Percentiles rank a stretch among this genome's conserved stretches.
Evolutionary conservation across 2,797 vertebrate species (phyloP).

Genomic region (Sarcophilus harrisii): DNA sequence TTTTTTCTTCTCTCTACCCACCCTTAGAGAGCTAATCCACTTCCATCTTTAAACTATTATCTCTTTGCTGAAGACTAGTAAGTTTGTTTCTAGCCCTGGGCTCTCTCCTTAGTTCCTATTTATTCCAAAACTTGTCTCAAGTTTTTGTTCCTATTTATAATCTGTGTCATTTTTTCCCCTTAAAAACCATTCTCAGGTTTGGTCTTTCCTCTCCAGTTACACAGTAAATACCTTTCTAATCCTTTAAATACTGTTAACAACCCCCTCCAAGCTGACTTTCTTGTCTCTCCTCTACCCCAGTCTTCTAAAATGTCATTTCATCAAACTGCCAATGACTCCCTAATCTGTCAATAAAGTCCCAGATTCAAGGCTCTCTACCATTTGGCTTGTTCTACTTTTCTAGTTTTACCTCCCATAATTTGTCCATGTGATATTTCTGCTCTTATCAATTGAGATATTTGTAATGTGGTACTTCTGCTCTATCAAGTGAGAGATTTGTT

Average conservation of each 20-base stretch:
- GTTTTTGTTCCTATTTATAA: not conserved
- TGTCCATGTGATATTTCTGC: not conserved
- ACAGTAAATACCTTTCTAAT: slow-evolving; percentile 5
- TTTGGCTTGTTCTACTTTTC: not conserved
- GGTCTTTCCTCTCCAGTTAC: slow-evolving; percentile 21
- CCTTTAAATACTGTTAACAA: not conserved
- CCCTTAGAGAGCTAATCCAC: not conserved
- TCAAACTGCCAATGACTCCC: not conserved
- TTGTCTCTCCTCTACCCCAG: not conserved
- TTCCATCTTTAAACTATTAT: not conserved
- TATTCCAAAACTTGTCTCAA: no score
- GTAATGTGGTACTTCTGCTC: not conserved
- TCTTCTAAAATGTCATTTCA: not conserved
- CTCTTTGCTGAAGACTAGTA: not conserved
- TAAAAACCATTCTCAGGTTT: slow-evolving; percentile 28
- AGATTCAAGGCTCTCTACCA: not conserved
- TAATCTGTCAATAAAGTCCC: not conserved
- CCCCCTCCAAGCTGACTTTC: not conserved
- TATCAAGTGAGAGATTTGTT: no score
- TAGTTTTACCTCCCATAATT: not conserved
- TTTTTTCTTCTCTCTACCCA: no score
- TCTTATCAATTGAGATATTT: not conserved
- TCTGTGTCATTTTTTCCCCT: not conserved
- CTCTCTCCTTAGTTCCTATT: not conserved
- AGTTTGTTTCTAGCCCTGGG: not conserved